Percentiles rank a stretch among this genome's conserved stretches.
These are phyloP conservation scores for Artemisiospiza belli DNA, from an alignment of 2,113 vertebrate genomes.

Conservation along the genomic window DNA sequence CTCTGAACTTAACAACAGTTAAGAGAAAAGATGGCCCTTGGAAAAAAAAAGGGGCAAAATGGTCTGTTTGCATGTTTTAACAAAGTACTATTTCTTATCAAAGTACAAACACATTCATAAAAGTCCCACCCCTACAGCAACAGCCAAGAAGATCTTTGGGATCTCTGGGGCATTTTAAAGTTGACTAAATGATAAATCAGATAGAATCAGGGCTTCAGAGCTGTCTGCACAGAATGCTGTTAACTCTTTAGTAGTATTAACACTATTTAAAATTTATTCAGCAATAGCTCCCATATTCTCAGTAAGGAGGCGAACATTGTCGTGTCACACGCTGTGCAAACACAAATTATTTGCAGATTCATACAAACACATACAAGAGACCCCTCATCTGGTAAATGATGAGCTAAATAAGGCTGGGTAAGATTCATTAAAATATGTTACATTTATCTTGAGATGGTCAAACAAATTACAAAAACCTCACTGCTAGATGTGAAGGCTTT, in stretches of 20 bases:
- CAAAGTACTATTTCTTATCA: conserved; percentile 18
- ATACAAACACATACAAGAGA: neutral
- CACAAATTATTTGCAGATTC: neutral
- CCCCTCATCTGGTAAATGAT: neutral
- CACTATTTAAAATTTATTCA: neutral
- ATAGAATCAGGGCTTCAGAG: neutral
- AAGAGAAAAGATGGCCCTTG: neutral
- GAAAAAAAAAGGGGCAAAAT: neutral
- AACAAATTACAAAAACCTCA: neutral
- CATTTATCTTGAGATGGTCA: neutral
- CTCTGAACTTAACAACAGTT: conserved; percentile 15
- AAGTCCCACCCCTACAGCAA: conserved; percentile 5
- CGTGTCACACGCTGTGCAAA: neutral
- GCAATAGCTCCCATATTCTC: neutral
- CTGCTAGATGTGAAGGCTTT: neutral
- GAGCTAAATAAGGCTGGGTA: neutral
- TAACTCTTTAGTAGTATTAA: neutral
- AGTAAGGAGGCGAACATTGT: neutral
- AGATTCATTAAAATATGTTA: neutral
- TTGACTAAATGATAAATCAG: conserved; percentile 17
- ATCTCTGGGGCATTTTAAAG: conserved; percentile 11
- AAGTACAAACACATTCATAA: conserved; percentile 3
- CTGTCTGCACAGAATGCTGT: neutral
- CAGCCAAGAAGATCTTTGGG: conserved; percentile 23
- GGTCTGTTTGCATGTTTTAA: neutral